Evolutionary conservation across 2,888 invertebrate genomes (phyloP), one percentile per base, ranked within the genome.

Genomic region (Parascotia fuliginaria): DNA sequence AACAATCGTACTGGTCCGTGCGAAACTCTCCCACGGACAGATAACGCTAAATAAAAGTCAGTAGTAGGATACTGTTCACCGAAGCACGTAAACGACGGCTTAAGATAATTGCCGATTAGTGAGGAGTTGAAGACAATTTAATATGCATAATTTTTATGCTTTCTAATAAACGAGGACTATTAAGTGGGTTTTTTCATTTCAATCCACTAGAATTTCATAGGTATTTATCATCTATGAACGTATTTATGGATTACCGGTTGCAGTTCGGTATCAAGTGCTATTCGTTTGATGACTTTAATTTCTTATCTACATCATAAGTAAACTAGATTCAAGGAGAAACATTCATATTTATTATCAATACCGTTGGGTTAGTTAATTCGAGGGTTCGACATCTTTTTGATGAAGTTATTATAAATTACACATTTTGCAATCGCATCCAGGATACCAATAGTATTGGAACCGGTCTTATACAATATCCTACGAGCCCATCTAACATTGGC

Each of bases 21-120:
- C 64, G 90, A 90, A 85, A 56, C 38, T 55, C 80, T 92, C 90
- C 78, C 91, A 91, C 83, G 82, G 64, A 54, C 47, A 74, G 70
- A 73, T 73, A 75, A 52, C 56, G 70, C 65, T 50, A 40, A 22
- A 37, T 43, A 54, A 54, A 42, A 9, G 51, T 32, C 69, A 73
- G 70, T 14, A 49, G 55, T 81, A 81, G 22, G 33, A 40, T 72
- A 73, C 66, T 70, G 73, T 62, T 67, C 78, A 77, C 56, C 76
- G 76, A 77, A 64, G 77, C 84, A 76, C 75, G 75, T 88, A 87
- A 85, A 84, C 77, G 75, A 71, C 70, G 65, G 70, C 70, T 73
- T 68, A 60, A 75, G 82, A 84, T 84, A 79, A 77, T 73, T 60
- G 42, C 36, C 70, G 77, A 81, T 83, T 77, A 81, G 69, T 61